Percentiles rank a stretch among this genome's conserved stretches.
These are phyloP conservation scores for Oscheius sp. DNA, from an alignment of 2,888 invertebrate species.

Conservation along the genomic window DNA sequence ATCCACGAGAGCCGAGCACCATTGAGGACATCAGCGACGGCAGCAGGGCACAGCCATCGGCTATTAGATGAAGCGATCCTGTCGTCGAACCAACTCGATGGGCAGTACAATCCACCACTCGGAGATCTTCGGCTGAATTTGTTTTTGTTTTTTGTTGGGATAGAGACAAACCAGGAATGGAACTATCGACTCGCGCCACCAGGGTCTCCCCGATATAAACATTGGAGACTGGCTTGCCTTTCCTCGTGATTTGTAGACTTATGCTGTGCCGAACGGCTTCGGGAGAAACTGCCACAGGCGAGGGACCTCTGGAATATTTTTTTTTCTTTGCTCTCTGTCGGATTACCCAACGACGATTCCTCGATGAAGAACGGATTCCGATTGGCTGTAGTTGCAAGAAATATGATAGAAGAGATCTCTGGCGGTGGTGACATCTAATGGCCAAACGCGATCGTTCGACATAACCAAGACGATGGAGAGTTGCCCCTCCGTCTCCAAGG, in stretches of 20 bases:
- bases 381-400: constrained; percentile 39
- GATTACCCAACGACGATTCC: constrained; percentile 65
- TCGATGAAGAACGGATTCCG: constrained; percentile 20
- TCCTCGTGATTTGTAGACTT: constrained; percentile 58
- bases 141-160: background rate
- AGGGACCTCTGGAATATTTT: constrained; percentile 57
- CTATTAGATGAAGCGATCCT: constrained; percentile 62
- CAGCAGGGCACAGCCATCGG: constrained; percentile 67
- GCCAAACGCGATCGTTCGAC: constrained; percentile 66
- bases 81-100: constrained; percentile 56
- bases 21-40: constrained; percentile 66
- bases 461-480: constrained; percentile 64
- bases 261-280: constrained; percentile 49
- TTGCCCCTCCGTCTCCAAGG: constrained; percentile 58
- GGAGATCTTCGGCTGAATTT: constrained; percentile 50
- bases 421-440: constrained; percentile 68
- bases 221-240: constrained; percentile 60
- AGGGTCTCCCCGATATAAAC: constrained; percentile 67
- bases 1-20: constrained; percentile 43
- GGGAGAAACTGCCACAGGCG: constrained; percentile 51
- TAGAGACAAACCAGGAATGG: constrained; percentile 41
- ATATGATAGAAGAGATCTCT: constrained; percentile 64
- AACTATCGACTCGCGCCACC: constrained; percentile 60
- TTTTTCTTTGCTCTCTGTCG: background rate
- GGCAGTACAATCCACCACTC: constrained; percentile 66